Conservation (phyloP, 23 tunicate species). For the Trididemnum clinides region DNA sequence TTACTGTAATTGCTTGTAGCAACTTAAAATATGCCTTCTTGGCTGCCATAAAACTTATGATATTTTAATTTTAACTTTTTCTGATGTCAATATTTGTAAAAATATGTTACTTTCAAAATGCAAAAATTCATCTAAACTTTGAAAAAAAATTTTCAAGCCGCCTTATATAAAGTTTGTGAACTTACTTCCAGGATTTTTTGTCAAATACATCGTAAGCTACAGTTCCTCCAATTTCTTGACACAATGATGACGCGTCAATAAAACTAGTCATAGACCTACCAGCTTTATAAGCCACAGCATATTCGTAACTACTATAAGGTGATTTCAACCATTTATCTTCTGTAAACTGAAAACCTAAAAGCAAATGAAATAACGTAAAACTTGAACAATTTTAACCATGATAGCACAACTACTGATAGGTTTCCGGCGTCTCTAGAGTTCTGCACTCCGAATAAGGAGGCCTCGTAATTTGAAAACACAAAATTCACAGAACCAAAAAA, state of each 20-base stretch:
- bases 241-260: neutral
- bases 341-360: slow-evolving; percentile 13
- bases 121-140: too few species aligned
- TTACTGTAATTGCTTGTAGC: too few species aligned
- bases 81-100: too few species aligned
- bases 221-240: slow-evolving; percentile 27
- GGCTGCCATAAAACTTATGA: too few species aligned
- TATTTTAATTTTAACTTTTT: too few species aligned
- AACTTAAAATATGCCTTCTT: too few species aligned
- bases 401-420: neutral
- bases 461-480: too few species aligned
- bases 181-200: slow-evolving; percentile 14
- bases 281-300: neutral
- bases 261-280: neutral
- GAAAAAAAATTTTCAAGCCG: too few species aligned
- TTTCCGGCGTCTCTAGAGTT: neutral
- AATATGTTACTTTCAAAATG: too few species aligned
- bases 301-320: slow-evolving; percentile 46
- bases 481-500: too few species aligned
- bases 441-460: too few species aligned
- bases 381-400: neutral
- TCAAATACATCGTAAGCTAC: slow-evolving; percentile 26
- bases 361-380: neutral
- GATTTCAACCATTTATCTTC: slow-evolving; percentile 35
- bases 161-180: too few species aligned